Evolutionary conservation across 1,140 invertebrate genomes (phyloP).

Genomic region (Aphis gossypii): DNA sequence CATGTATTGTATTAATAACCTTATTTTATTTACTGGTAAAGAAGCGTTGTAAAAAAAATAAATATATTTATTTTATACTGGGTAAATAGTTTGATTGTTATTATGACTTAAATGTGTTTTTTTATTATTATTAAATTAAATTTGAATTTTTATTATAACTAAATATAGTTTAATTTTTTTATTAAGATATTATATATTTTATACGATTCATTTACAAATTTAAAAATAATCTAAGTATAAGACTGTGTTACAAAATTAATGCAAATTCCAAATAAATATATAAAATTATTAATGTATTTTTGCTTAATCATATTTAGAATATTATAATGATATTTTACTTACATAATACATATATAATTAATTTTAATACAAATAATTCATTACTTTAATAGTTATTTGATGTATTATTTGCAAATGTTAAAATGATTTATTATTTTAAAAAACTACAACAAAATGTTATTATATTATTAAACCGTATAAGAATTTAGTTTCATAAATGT

Average conservation of each 20-base stretch:
- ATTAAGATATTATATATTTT: constrained; percentile 27
- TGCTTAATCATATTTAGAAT: background rate
- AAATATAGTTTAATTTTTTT: background rate
- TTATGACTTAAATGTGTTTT: background rate
- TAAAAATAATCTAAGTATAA: background rate
- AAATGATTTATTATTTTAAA: background rate
- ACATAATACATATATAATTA: background rate
- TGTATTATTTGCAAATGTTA: background rate
- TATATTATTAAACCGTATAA: background rate
- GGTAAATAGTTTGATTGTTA: constrained; percentile 69
- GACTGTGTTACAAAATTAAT: background rate
- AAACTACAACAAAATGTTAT: background rate
- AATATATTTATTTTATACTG: constrained; percentile 71
- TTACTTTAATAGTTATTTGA: background rate
- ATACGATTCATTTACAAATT: background rate
- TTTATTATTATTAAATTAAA: background rate
- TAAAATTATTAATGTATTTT: background rate
- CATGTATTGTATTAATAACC: constrained; percentile 74
- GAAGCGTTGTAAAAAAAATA: constrained; percentile 74
- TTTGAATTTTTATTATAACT: too few species aligned
- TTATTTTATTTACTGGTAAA: constrained; percentile 80
- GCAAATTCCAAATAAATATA: background rate
- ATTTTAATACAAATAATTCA: background rate
- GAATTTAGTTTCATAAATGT: background rate
- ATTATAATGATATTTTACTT: background rate